phyloP scores from a whole-genome alignment of 2,113 vertebrate genomes.

The Phrynosoma platyrhinos region DNA sequence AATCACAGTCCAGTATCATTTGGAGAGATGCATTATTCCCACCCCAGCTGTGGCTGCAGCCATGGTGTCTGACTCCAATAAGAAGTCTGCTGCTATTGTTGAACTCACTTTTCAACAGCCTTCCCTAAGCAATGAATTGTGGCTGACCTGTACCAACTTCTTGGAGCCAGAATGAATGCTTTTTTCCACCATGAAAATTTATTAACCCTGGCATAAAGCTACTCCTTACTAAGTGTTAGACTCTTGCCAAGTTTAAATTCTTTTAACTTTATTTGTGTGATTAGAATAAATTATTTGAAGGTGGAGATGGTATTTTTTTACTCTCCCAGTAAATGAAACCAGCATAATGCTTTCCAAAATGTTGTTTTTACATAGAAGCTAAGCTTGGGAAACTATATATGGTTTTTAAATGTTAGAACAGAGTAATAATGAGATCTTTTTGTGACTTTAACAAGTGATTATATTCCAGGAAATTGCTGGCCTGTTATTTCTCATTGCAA shows the following conservation, averaged over 20 bases:
- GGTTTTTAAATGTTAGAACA: neutral
- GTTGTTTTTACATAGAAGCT: slow-evolving; percentile 32
- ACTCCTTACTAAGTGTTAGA: slow-evolving; percentile 1
- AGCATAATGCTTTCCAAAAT: slow-evolving; percentile 37
- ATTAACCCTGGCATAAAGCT: neutral
- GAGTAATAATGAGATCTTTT: slow-evolving; percentile 3
- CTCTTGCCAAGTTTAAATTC: neutral
- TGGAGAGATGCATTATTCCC: too few species aligned
- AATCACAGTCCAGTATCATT: too few species aligned
- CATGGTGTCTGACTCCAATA: too few species aligned
- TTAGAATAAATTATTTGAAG: slow-evolving; percentile 22
- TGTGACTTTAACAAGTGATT: slow-evolving; percentile 37
- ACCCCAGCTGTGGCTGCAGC: too few species aligned
- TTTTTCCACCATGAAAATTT: slow-evolving; percentile 8
- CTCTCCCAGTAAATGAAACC: slow-evolving; percentile 1
- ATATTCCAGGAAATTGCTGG: slow-evolving; percentile 22
- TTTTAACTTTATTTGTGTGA: slow-evolving; percentile 34
- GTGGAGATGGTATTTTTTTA: accelerated
- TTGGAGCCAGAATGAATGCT: neutral
- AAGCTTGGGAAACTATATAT: slow-evolving; percentile 18
- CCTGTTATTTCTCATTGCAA: slow-evolving; percentile 13
- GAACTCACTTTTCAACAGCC: neutral
- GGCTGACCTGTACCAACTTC: neutral
- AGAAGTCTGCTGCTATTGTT: neutral
- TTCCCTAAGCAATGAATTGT: neutral